Base-by-base conservation (phyloP, 1,140 invertebrate genomes). In the Papilio machaon region DNA sequence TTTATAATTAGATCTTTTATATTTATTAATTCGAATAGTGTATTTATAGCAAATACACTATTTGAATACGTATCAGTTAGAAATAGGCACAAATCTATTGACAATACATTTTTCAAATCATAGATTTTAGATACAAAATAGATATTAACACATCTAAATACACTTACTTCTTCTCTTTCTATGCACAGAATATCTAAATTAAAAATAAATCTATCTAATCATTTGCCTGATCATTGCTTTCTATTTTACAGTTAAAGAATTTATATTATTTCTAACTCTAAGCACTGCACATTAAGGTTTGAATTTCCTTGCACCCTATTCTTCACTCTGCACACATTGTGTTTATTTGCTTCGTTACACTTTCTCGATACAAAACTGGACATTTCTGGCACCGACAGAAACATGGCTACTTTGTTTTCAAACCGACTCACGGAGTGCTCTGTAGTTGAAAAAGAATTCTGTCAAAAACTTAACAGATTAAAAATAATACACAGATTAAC, bases 271-370 rank as follows among this genome's bases (percentile, higher is more conserved):
- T 91, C 92, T 88, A 87, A 92, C 88, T 93, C 85, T 94, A 89
- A 91, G 91, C 91, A 92, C 92, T 91, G 92, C 92, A 93, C 92
- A 88, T 83, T 91, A 92, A 91, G 86, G 88, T 94, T 94, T 92
- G 89, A 89, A 90, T 86, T 90, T 94, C 90, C 88, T 89, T 89
- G 92, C 92, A 94, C 92, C 83, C 83, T 85, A 85, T 87, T 87
- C 82, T 85, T 58, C 91, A 92, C 90, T 84, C 81, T 87, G 84
- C 87, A 88, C 86, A 86, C 75, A 88, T 92, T 90, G 80, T 90
- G 87, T 90, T 91, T 82, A 85, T 92, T 92, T 85, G 91, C 91
- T 93, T 94, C 83, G 82, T 84, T 81, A 91, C 87, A 91, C 87
- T 91, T 89, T 91, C 91, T 87, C 84, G 75, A 89, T 87, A 88